Evolutionary conservation across 1,140 invertebrate genomes (phyloP).

Genomic region (Lordiphosa mommai): DNA sequence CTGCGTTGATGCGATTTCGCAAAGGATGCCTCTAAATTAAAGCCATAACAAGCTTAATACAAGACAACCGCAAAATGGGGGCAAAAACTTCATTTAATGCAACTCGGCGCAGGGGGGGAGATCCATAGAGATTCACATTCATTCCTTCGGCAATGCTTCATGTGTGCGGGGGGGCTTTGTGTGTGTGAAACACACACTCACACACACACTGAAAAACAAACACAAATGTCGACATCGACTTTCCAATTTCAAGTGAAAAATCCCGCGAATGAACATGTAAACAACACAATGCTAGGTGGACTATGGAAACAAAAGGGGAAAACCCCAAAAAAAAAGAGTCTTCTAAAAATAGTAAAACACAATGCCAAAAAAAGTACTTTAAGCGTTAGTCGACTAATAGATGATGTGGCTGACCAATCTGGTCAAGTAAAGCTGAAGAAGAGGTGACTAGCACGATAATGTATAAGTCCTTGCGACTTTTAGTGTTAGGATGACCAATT

Average conservation of each 20-base stretch:
- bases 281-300: conserved; percentile 64
- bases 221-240: conserved; percentile 52
- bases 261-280: conserved; percentile 76
- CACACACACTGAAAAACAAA: neutral
- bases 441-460: no score
- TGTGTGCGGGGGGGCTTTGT: no score
- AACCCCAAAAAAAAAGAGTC: conserved; percentile 2
- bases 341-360: conserved; percentile 22
- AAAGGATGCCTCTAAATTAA: conserved; percentile 66
- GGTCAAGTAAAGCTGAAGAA: no score
- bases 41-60: conserved; percentile 70
- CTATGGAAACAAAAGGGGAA: conserved; percentile 16
- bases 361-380: conserved; percentile 29
- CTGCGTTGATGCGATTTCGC: conserved; percentile 70
- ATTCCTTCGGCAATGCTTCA: no score
- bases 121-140: neutral
- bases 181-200: neutral
- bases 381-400: conserved; percentile 13
- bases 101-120: conserved; percentile 29
- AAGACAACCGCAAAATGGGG: conserved; percentile 40
- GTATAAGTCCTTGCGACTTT: no score
- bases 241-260: conserved; percentile 76
- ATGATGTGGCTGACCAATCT: neutral
- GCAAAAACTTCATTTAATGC: conserved; percentile 56
- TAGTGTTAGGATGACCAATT: no score